These are phyloP conservation scores for Phortica magna DNA, from an alignment of 2,888 invertebrate genomes.

Conservation along the genomic window DNA sequence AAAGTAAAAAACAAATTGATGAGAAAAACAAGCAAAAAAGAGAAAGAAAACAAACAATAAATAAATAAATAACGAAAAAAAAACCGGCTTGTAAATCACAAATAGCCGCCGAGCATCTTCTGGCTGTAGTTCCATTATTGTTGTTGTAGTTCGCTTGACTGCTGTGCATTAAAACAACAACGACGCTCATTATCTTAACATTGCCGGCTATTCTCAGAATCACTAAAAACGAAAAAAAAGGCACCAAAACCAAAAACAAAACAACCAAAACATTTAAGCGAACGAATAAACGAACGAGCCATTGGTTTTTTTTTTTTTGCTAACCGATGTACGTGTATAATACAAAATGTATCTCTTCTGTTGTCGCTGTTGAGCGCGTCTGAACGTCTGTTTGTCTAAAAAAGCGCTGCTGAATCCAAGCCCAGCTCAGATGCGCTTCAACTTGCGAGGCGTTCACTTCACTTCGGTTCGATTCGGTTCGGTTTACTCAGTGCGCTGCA, in stretches of 20 bases:
- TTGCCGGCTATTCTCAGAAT: constrained; percentile 12
- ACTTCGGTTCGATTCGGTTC: background rate
- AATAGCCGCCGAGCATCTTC: background rate
- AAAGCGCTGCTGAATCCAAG: constrained; percentile 17
- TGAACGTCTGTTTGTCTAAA: background rate
- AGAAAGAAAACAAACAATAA: background rate
- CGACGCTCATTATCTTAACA: background rate
- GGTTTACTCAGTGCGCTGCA: background rate
- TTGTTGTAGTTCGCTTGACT: too few relatives aligned
- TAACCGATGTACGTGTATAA: too few relatives aligned
- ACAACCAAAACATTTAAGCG: too few relatives aligned
- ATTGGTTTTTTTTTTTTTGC: too few relatives aligned
- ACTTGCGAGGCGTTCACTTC: background rate
- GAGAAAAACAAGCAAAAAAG: constrained; percentile 3
- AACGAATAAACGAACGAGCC: too few relatives aligned
- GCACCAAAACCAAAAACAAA: background rate
- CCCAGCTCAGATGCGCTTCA: constrained; percentile 21
- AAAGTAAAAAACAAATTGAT: background rate
- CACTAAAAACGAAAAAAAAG: background rate
- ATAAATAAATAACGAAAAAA: background rate
- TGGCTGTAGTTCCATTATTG: too few relatives aligned
- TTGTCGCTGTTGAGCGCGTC: background rate
- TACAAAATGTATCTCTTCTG: background rate
- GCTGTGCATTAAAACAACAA: background rate
- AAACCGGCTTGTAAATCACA: constrained; percentile 12